A percentile compares a stretch with the other conserved stretches of the same genome.
Evolutionary conservation across 2,888 invertebrate genomes (phyloP).

Genomic region (Idaea dimidiata): DNA sequence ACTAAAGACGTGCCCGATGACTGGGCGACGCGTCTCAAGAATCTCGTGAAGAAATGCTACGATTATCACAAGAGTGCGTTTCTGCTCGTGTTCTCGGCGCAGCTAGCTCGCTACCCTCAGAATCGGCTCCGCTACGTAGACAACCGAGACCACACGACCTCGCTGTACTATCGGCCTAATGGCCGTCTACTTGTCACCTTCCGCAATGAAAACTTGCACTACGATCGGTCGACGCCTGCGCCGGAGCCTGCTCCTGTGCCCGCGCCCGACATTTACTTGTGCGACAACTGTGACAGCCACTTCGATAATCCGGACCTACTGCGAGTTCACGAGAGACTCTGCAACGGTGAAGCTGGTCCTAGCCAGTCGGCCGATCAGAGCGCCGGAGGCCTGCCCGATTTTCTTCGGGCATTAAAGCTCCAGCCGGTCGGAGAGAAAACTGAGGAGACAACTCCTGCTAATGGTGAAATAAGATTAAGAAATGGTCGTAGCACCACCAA

Average conservation of each 20-base stretch:
- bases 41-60: constrained; percentile 85
- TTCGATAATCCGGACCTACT: constrained; percentile 76
- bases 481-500: constrained; percentile 56
- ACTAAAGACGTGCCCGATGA: constrained; percentile 69
- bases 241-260: constrained; percentile 73
- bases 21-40: constrained; percentile 83
- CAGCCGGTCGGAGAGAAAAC: constrained; percentile 40
- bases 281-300: constrained; percentile 88
- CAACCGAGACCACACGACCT: constrained; percentile 87
- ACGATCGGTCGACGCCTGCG: constrained; percentile 55
- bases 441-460: constrained; percentile 30
- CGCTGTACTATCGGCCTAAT: constrained; percentile 83
- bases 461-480: constrained; percentile 48
- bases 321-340: constrained; percentile 70
- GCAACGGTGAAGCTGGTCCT: constrained; percentile 57
- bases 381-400: constrained; percentile 57
- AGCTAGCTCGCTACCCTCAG: constrained; percentile 83
- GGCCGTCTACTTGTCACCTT: constrained; percentile 86
- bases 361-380: constrained; percentile 30
- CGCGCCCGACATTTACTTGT: constrained; percentile 85
- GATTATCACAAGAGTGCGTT: constrained; percentile 87
- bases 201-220: constrained; percentile 86
- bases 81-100: constrained; percentile 85
- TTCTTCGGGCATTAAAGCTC: constrained; percentile 65
- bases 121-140: constrained; percentile 85